phyloP scores from a whole-genome alignment of 2,888 invertebrate species.

The Boloria euphrosyne region DNA sequence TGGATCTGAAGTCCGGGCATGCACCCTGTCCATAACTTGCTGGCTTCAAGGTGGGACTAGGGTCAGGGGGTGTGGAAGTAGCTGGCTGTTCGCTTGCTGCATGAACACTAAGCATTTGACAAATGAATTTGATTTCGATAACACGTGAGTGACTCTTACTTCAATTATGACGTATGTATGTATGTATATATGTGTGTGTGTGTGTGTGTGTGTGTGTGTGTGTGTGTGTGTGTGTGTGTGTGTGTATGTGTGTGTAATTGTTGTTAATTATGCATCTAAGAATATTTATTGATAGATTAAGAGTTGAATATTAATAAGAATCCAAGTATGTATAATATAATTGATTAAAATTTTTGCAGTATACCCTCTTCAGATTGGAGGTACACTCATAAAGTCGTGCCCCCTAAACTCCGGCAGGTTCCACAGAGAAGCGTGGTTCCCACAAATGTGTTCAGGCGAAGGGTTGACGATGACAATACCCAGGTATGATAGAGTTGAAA shows the following conservation, averaged over 20 bases:
- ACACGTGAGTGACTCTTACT: conserved; percentile 52
- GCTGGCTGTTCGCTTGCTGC: conserved; percentile 89
- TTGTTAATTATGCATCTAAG: too few relatives aligned
- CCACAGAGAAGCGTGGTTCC: conserved; percentile 68
- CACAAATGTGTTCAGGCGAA: conserved; percentile 67
- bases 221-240: too few relatives aligned
- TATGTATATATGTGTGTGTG: too few relatives aligned
- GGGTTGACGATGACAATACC: conserved; percentile 70
- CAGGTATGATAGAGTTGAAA: conserved; percentile 53
- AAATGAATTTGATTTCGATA: conserved; percentile 55
- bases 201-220: too few relatives aligned
- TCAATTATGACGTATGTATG: background rate
- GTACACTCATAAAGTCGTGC: conserved; percentile 59
- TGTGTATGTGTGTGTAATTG: too few relatives aligned
- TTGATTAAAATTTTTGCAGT: conserved; percentile 50
- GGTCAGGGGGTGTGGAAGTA: conserved; percentile 85
- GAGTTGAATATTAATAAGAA: too few relatives aligned
- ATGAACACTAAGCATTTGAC: conserved; percentile 48
- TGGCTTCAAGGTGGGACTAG: conserved; percentile 88
- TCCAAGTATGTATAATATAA: too few relatives aligned
- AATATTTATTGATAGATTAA: too few relatives aligned
- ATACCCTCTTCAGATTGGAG: conserved; percentile 65
- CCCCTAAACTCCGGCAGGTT: conserved; percentile 64
- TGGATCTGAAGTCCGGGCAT: conserved; percentile 83
- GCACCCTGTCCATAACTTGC: conserved; percentile 87